Conservation (phyloP, 2,888 invertebrate genomes). For the Drosophila mayaguana region DNA sequence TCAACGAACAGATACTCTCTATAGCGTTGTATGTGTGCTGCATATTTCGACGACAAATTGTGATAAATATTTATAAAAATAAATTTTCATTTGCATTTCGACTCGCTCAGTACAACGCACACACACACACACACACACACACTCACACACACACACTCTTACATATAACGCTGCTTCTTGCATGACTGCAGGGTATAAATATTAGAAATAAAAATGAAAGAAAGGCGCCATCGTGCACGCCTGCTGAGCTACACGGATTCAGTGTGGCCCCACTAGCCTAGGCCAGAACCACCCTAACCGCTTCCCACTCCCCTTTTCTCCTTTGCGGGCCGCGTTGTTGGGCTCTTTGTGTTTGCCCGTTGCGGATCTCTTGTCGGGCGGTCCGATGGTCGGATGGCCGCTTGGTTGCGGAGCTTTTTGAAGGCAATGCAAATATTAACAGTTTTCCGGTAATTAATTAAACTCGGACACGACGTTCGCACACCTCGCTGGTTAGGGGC, state of each 20-base stretch:
- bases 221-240: slow-evolving; percentile 10
- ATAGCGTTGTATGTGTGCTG: neutral
- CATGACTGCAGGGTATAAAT: slow-evolving; percentile 36
- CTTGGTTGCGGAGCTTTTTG: slow-evolving; percentile 30
- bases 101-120: slow-evolving; percentile 1
- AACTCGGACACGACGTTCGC: slow-evolving; percentile 62
- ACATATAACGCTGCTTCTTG: neutral
- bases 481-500: slow-evolving; percentile 22
- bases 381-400: neutral
- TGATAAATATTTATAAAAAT: slow-evolving; percentile 4
- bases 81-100: slow-evolving; percentile 1
- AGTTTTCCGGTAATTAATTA: slow-evolving; percentile 78
- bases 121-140: neutral
- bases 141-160: neutral
- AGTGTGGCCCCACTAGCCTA: slow-evolving; percentile 6
- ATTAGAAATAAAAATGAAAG: slow-evolving; percentile 16
- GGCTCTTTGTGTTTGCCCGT: slow-evolving; percentile 57
- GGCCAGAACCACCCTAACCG: neutral
- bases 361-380: slow-evolving; percentile 24
- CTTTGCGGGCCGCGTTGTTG: slow-evolving; percentile 32
- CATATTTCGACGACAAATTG: neutral
- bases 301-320: neutral
- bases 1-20: slow-evolving; percentile 16
- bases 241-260: slow-evolving; percentile 16
- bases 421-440: slow-evolving; percentile 76